Conservation (phyloP, 2,888 invertebrate species). For the Boloria selene region DNA sequence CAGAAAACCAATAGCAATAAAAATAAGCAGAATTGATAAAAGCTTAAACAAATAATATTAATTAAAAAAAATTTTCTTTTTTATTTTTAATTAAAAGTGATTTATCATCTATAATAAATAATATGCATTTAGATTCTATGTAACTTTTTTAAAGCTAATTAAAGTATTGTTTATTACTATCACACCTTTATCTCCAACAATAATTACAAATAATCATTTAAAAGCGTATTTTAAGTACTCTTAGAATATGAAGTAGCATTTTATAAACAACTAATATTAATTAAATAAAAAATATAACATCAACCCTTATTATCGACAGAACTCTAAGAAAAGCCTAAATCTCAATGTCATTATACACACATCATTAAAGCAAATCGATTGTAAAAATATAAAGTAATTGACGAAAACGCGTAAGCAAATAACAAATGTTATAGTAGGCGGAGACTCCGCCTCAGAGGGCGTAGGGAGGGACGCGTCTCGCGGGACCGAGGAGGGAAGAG, state of each 20-base stretch:
- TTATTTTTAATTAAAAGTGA: too few species aligned
- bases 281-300: not conserved
- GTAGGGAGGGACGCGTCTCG: slow-evolving; percentile 71
- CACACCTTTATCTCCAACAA: too few species aligned
- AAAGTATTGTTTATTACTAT: too few species aligned
- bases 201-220: too few species aligned
- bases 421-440: slow-evolving; percentile 51
- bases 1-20: too few species aligned
- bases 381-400: slow-evolving; percentile 59
- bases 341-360: slow-evolving; percentile 67
- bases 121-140: too few species aligned
- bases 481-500: slow-evolving; percentile 66
- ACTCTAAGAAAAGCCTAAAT: slow-evolving; percentile 24
- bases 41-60: too few species aligned
- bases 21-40: too few species aligned
- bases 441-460: slow-evolving; percentile 66
- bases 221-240: too few species aligned
- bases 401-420: slow-evolving; percentile 53
- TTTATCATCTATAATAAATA: too few species aligned
- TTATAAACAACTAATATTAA: not conserved
- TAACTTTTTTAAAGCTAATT: too few species aligned
- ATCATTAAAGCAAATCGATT: slow-evolving; percentile 70
- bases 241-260: not conserved
- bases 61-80: too few species aligned
- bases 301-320: slow-evolving; percentile 20